Conservation (phyloP, 2,113 vertebrate species). For the Psittacula cyanocephala region DNA sequence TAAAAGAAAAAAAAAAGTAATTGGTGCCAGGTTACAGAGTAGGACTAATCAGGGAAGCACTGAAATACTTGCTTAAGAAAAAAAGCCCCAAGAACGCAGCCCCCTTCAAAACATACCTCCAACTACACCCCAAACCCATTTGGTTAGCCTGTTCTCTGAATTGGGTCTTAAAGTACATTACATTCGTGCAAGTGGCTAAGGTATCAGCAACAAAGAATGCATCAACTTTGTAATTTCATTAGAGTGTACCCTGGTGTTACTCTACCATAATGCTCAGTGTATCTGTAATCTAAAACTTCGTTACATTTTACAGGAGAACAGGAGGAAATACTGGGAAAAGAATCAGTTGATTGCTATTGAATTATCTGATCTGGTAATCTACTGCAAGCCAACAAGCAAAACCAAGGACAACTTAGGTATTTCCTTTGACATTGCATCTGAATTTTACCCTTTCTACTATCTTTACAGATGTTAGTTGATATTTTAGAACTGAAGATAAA, state of each 20-base stretch:
- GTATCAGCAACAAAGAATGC: neutral
- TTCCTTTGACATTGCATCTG: neutral
- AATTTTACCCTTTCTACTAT: neutral
- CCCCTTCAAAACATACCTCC: accelerated
- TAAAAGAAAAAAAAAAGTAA: neutral
- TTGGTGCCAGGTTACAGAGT: neutral
- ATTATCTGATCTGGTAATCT: conserved; percentile 94
- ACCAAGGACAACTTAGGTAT: conserved; percentile 92
- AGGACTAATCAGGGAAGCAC: neutral
- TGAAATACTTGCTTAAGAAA: neutral
- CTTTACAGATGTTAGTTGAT: neutral
- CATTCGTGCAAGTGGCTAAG: neutral
- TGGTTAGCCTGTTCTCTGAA: neutral
- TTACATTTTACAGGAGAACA: conserved; percentile 75
- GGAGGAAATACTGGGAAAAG: conserved; percentile 87
- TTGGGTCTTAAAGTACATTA: neutral
- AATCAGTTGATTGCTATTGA: conserved; percentile 91
- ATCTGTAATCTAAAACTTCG: neutral
- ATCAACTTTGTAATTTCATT: neutral
- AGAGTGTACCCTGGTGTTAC: neutral
- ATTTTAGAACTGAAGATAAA: neutral
- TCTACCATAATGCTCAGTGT: neutral
- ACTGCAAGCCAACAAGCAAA: conserved; percentile 95
- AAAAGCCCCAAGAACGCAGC: accelerated
- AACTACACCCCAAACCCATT: neutral